A percentile compares a stretch with the other conserved stretches of the same genome.
Evolutionary conservation across 2,113 vertebrate genomes (phyloP).

Genomic region (zebrafish (Danio rerio)): GRCz12tu NC_133194.1:12308001-12308500

Average conservation of each 20-base stretch:
- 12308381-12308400: too few relatives aligned
- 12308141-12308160: conserved; percentile 8
- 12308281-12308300: conserved; percentile 2
- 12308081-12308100: background rate
- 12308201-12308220: background rate
- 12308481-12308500: too few relatives aligned
- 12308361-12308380: too few relatives aligned
- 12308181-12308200: background rate
- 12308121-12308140: background rate
- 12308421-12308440: too few relatives aligned
- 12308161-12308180: background rate
- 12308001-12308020: background rate
- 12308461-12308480: too few relatives aligned
- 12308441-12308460: too few relatives aligned
- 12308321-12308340: too few relatives aligned
- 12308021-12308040: background rate
- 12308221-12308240: conserved; percentile 2
- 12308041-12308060: background rate
- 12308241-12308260: conserved; percentile 36
- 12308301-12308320: background rate
- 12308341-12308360: too few relatives aligned
- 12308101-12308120: background rate
- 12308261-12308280: conserved; percentile 1
- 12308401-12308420: too few relatives aligned
- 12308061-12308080: background rate